These are phyloP conservation scores for Neoarius graeffei DNA, from an alignment of 2,113 vertebrate species.

Conservation along the genomic window DNA sequence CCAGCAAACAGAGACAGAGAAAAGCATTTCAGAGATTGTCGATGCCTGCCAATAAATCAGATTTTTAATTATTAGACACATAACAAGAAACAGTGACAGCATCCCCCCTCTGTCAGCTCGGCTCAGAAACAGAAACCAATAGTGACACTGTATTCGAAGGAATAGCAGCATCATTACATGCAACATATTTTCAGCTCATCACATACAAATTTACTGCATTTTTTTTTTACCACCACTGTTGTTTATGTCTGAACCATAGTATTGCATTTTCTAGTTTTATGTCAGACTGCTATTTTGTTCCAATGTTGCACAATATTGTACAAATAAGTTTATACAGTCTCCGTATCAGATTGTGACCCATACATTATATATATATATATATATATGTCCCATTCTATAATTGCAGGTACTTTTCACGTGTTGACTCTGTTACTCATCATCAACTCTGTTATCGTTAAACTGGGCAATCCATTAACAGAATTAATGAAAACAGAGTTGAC, in stretches of 20 bases:
- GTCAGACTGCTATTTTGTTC: background rate
- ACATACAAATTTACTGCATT: too few relatives aligned
- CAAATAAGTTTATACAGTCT: background rate
- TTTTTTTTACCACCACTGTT: background rate
- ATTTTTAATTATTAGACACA: conserved; percentile 88
- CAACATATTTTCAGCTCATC: conserved; percentile 57
- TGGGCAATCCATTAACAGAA: too few relatives aligned
- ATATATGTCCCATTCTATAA: too few relatives aligned
- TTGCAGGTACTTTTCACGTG: too few relatives aligned
- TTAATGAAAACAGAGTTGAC: too few relatives aligned
- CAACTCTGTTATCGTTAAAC: too few relatives aligned
- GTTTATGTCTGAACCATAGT: background rate
- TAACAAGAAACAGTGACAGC: conserved; percentile 80
- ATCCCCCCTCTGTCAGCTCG: conserved; percentile 74
- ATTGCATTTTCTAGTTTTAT: background rate
- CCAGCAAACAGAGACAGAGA: conserved; percentile 61
- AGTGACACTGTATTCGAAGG: conserved; percentile 65
- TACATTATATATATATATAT: background rate
- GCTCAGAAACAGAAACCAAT: conserved; percentile 53
- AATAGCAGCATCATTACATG: conserved; percentile 62
- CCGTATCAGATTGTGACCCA: background rate
- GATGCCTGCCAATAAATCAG: conserved; percentile 85
- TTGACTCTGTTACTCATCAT: too few relatives aligned
- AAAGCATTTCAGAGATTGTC: conserved; percentile 69
- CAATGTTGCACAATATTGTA: background rate